phyloP scores from a whole-genome alignment of 1,140 invertebrate genomes.

The Spodoptera frugiperda region DNA sequence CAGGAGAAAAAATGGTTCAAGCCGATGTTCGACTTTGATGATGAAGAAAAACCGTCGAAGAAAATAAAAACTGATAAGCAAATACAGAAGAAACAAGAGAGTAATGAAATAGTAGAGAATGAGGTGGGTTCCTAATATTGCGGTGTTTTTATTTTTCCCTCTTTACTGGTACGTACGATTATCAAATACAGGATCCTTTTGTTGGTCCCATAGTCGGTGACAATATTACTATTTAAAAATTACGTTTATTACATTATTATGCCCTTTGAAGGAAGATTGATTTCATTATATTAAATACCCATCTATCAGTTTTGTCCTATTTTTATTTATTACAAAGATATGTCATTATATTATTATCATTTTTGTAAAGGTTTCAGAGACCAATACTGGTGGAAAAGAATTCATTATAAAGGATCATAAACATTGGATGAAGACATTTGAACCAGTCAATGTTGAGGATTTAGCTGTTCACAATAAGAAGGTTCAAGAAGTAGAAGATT shows the following conservation, averaged over 20 bases:
- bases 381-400: not conserved
- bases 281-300: no score
- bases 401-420: conserved; percentile 58
- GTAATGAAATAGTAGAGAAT: not conserved
- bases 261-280: no score
- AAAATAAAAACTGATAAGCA: conserved; percentile 46
- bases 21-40: conserved; percentile 74
- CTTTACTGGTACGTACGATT: no score
- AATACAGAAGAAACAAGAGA: conserved; percentile 33
- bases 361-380: conserved; percentile 29
- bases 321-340: no score
- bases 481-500: conserved; percentile 87
- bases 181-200: no score
- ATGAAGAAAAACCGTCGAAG: conserved; percentile 56
- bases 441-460: conserved; percentile 85
- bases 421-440: conserved; percentile 87
- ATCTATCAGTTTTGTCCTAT: no score
- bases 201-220: no score
- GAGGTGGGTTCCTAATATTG: conserved; percentile 21
- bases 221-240: no score
- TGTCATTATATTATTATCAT: not conserved
- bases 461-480: conserved; percentile 89
- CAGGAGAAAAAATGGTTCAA: conserved; percentile 76
- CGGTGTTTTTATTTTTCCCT: no score
- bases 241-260: no score